Evolutionary conservation across 23 tunicate species (phyloP), one percentile per base, ranked within the genome.

Genomic region (Oikopleura albicans): DNA sequence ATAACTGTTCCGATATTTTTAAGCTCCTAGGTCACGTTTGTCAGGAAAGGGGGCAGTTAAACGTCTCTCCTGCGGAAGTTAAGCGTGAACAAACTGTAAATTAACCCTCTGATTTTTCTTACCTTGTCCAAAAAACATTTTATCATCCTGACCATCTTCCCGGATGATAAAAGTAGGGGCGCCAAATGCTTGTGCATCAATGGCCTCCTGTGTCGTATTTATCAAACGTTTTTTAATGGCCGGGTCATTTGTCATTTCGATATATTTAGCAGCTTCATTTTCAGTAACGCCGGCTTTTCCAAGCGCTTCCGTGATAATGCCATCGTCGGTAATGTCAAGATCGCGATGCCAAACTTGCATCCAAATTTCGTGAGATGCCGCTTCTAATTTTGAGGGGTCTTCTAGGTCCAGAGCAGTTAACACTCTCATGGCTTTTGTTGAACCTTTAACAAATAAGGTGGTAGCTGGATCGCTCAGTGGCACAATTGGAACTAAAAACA

Each of bases 111-210:
- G n/a, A n/a, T n/a, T n/a, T n/a, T n/a, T n/a, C n/a, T n/a, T 49
- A 49, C 59, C 98, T 31, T 86, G 83, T 0, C 98, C 98, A 86
- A 90, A 93, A 35, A 93, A 40, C 86, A 93, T 84, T 66, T 75
- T 84, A 83, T 87, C 88, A 27, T 40, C 49, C 36, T 87, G 88
- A 40, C 83, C 90, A 40, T 83, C 41, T 63, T 85, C 76, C 39
- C 90, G 89, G 29, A 87, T 94, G 41, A 93, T 91, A 75, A 76
- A 93, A 0, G 91, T 66, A n/a, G 98, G 98, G 36, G 90, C 83
- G 27, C 98, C 98, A 85, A 93, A 93, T 38, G 89, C 89, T 0
- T 91, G 91, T 83, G 84, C 57, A 1, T 85, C 85, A 12, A 93
- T 4, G 4, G 98, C 98, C 40, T 86, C 88, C 49, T 85, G 59